These are phyloP conservation scores for Cephus pulcher DNA, from an alignment of 2,888 invertebrate genomes.

Conservation along the genomic window DNA sequence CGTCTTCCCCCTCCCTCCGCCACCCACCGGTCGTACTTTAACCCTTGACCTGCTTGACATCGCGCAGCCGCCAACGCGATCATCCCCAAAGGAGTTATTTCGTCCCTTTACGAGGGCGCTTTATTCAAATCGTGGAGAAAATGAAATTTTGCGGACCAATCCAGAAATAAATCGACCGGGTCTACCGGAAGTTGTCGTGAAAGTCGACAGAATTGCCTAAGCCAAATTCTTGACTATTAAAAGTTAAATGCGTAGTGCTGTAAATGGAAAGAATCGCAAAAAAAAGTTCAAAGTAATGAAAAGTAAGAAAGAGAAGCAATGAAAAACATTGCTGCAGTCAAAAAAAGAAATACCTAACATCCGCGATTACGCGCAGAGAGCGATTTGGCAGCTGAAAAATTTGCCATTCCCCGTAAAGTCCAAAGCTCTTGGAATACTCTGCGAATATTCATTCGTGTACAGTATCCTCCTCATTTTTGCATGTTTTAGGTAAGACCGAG, in stretches of 20 bases:
- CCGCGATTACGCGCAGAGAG: neutral
- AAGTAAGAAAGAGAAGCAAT: too few species aligned
- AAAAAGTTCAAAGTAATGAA: neutral
- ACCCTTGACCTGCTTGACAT: neutral
- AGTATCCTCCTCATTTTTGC: neutral
- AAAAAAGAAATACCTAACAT: neutral
- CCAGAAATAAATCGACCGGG: neutral
- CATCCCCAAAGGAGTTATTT: neutral
- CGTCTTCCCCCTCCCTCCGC: neutral
- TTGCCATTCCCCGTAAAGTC: neutral
- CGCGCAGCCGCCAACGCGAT: neutral
- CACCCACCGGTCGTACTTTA: neutral
- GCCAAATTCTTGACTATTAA: neutral
- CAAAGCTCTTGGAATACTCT: neutral
- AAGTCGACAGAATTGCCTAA: neutral
- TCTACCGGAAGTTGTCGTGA: neutral
- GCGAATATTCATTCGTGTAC: neutral
- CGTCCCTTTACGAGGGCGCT: conserved; percentile 1
- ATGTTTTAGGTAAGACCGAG: neutral
- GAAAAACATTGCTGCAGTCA: neutral
- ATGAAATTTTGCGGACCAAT: conserved; percentile 2
- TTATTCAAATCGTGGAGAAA: conserved; percentile 19
- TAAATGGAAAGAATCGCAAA: neutral
- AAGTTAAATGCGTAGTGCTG: neutral
- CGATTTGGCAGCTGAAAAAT: neutral